Evolutionary conservation across 2,797 vertebrate species (phyloP), one percentile per base, ranked within the genome.

Genomic region (Siniperca scherzeri): DNA sequence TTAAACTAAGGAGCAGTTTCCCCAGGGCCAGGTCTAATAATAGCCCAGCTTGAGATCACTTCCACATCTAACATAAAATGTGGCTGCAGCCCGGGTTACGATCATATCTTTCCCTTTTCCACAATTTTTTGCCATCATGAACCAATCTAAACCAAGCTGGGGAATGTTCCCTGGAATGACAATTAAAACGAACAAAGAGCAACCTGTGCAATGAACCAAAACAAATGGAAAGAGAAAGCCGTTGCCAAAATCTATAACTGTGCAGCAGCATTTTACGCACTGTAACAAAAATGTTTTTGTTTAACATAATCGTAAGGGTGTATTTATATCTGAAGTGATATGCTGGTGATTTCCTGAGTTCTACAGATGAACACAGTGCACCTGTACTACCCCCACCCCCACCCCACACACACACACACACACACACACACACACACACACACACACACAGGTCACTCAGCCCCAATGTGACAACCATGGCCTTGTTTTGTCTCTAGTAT

Each of bases 131-230:
- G 61, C 89, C 93, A 93, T 95, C 93, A 77, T 95, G 93, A 94
- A 94, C 87, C 90, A 91, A 94, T 95, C 93, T 92, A 77, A 86
- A 82, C 78, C 85, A 70, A 70, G 88, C 86, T 71, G 82, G 85
- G 84, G 91, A 93, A 93, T 87, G 89, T 90, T 92, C 91, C 74
- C 92, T 77, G 92, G 93, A 94, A 95, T 91, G 93, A 93, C 91
- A 92, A 95, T 95, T 93, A 95, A 93, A 30, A 91, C 2, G 86
- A 93, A 94, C 95, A 94, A 94, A 94, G 92, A 89, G 62, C 62
- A 93, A 92, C 91, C 92, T 84, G 81, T 74, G 88, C 93, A 89
- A 46, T 89, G 94, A 95, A 94, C 91, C 93, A 8, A 48, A 78
- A 82, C 89, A 90, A 94, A 94, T 92, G 88, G 82, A 83, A 83